Base-by-base conservation (phyloP, 1,140 invertebrate species). In the Centruroides sculpturatus region DNA sequence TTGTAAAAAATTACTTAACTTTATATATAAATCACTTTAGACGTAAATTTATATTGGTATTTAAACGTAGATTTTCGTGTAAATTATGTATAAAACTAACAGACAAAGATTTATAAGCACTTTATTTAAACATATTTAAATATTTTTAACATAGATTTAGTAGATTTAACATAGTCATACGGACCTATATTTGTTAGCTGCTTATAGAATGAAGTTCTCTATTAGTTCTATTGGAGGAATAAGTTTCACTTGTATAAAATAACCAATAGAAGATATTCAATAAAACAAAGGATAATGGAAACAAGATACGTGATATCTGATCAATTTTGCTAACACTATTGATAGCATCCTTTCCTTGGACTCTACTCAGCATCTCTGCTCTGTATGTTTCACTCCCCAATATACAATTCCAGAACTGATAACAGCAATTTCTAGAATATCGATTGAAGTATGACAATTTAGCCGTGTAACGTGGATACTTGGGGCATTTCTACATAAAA, bases 291-390 rank as follows among this genome's bases (percentile, higher is more conserved):
- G 87, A 87, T 3, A 86, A 79, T 3, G 92, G 92, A 71, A 96
- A 96, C 13, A 91, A 73, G 56, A 93, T 76, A 46, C 91, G 78
- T 0, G 91, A 87, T 1, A 87, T 80, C 67, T 83, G 80, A 74
- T 96, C 92, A 61, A 95, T 92, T 71, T 83, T 77, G 1, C 87
- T 91, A 10, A 92, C 89, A 69, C 87, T 90, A 73, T 92, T 93
- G 60, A 78, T 76, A 4, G 78, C 79, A 52, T 78, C 74, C 66
- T 76, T 72, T 47, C 73, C 61, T 7, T 58, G 47, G 9, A 60
- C 58, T n/a, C 66, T 47, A 10, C 67, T 60, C 11, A 56, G 55
- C 66, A 68, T 59, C 49, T 73, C 55, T 57, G 55, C 60, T 72
- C 56, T 67, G 59, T 57, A 73, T 63, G 71, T 87, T 84, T 41